Base-by-base conservation (phyloP, 1,140 invertebrate genomes). In the Piezodorus guildinii region DNA sequence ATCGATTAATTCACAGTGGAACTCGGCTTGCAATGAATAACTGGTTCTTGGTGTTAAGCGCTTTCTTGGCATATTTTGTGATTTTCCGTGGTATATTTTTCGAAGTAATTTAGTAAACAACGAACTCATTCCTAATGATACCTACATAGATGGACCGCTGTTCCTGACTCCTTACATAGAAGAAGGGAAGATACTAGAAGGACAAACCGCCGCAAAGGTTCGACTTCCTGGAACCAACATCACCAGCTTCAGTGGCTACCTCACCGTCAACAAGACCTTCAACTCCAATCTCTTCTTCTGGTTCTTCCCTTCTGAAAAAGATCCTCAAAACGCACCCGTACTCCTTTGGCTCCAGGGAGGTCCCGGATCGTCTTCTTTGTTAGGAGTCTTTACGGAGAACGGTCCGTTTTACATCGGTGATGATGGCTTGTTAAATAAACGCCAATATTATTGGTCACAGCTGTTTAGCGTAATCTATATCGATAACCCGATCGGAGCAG, bases 271-370 rank as follows among this genome's bases (percentile, higher is more conserved):
- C 34, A 39, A 39, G 34, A 39, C 34, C 6, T 39, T 39, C 12
- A 39, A 39, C 9, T 39, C 34, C 12, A 39, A 39, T 10, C 6
- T 39, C 1, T 39, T 39, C 34, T 39, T 10, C 9, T 39, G 34
- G 34, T 39, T 63, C 23, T 67, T 62, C 39, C 80, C 81, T 67
- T 69, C 70, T 39, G 75, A 80, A 69, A 74, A 4, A 14, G 14
- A 16, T 86, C 78, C 70, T 84, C 88, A 69, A 75, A 66, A 76
- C 73, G 74, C 76, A 54, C 68, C 71, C 6, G 80, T 92, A 67
- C 75, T 91, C 16, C 73, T 94, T 12, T 94, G 90, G 91, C 78
- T 94, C 1, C 89, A 94, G 77, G 91, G 88, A 60, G 82, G 87
- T 15, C 91, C 91, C 1, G 91, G 91, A 0, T 82, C 84, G 8